A percentile compares a stretch with the other conserved stretches of the same genome.
These are phyloP conservation scores for Todus mexicanus DNA, from an alignment of 2,797 vertebrate species.

Conservation along the genomic window DNA sequence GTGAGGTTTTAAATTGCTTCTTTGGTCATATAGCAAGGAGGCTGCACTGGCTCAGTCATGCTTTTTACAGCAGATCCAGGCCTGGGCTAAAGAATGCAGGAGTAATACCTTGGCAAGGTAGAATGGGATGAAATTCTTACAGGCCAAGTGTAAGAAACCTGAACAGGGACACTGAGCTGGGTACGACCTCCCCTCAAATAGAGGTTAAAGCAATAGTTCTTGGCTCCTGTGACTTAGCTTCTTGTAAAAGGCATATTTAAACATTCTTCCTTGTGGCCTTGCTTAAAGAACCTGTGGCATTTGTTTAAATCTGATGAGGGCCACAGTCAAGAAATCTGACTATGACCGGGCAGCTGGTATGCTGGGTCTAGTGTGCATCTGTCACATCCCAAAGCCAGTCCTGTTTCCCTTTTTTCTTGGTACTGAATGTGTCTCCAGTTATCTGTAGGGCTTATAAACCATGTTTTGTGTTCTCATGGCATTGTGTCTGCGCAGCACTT, in stretches of 20 bases:
- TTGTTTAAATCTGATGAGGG: neutral
- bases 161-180: neutral
- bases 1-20: neutral
- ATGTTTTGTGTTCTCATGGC: neutral
- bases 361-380: neutral
- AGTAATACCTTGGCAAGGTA: neutral
- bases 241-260: neutral
- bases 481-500: neutral
- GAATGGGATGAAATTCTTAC: neutral
- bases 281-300: neutral
- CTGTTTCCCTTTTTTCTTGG: neutral
- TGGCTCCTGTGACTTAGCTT: neutral
- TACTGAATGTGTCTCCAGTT: neutral
- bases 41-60: neutral
- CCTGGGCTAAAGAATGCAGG: neutral
- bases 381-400: neutral
- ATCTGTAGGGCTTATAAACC: neutral
- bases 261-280: neutral
- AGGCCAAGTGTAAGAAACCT: neutral
- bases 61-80: neutral
- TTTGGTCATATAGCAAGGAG: neutral
- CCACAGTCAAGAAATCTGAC: neutral
- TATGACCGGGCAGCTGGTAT: neutral
- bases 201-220: neutral
- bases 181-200: neutral